These are phyloP conservation scores for Drosophila jambulina DNA, from an alignment of 1,140 invertebrate genomes.

Conservation along the genomic window DNA sequence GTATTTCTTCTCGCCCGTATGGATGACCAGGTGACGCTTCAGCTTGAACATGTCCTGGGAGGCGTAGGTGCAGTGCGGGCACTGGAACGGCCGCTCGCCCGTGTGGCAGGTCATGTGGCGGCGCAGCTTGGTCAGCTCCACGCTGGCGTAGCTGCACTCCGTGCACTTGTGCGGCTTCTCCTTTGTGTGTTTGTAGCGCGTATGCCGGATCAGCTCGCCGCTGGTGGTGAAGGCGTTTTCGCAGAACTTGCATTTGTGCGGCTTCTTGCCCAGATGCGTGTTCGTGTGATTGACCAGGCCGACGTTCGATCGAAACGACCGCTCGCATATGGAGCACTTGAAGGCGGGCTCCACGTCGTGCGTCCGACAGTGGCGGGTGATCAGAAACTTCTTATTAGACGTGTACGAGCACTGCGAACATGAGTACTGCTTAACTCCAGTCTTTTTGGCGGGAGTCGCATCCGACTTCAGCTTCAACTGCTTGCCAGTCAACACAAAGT, in stretches of 20 bases:
- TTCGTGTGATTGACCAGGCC: conserved; percentile 98
- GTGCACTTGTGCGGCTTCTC: conserved; percentile 98
- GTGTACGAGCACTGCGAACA: conserved; percentile 97
- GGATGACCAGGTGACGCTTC: conserved; percentile 97
- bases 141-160: conserved; percentile 97
- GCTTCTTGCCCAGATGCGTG: conserved; percentile 97
- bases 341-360: conserved; percentile 98
- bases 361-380: conserved; percentile 97
- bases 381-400: conserved; percentile 93
- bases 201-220: conserved; percentile 96
- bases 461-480: conserved; percentile 53
- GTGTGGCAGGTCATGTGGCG: conserved; percentile 97
- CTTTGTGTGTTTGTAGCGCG: conserved; percentile 96
- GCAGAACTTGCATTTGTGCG: conserved; percentile 97
- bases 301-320: conserved; percentile 97
- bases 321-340: conserved; percentile 96
- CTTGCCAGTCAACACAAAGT: conserved; percentile 42
- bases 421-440: conserved; percentile 90
- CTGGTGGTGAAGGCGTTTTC: conserved; percentile 97
- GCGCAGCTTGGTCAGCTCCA: conserved; percentile 96
- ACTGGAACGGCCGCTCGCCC: conserved; percentile 90
- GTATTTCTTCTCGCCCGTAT: conserved; percentile 93
- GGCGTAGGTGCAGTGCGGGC: conserved; percentile 98
- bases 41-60: conserved; percentile 99
- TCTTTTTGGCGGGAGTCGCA: not conserved